Evolutionary conservation across 2,888 invertebrate genomes (phyloP), one percentile per base, ranked within the genome.

Genomic region (Nomada fucata): DNA sequence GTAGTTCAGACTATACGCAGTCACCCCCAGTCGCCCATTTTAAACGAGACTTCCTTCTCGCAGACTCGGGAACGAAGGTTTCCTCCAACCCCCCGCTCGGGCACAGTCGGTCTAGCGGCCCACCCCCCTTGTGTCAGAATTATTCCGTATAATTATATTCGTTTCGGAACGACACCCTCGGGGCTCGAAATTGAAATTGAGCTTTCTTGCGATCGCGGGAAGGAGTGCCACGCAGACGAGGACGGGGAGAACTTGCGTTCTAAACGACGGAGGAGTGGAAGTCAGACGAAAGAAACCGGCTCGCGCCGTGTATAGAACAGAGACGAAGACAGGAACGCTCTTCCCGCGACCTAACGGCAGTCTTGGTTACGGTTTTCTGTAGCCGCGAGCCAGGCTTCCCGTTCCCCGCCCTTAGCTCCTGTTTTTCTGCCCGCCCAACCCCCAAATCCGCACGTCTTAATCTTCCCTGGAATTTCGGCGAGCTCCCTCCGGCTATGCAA

Each of bases 71-170:
- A 76, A 23, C 80, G 73, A 76, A 63, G 68, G 26, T 67, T 59
- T 72, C 26, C 26, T 26, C 26, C 26, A 23, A 23, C 50, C 53
- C 60, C 20, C 65, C 72, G 59, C 42, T 65, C 63, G 44, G 15
- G 10, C 61, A 42, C 42, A 47, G 55, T 44, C 55, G 60, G 4
- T 23, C 69, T 11, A 4, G 11, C 57, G 47, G 52, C 52, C 71
- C 47, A 57, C 50, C 73, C 76, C 71, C 78, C 87, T 81, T 77
- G 89, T 84, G 91, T 92, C 93, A 92, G 92, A 93, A 93, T 93
- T 93, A 93, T 93, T 93, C 91, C 92, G 93, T 93, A 93, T 93
- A 93, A 93, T 93, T 93, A 93, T 93, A 93, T 93, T 93, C 93
- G 92, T 93, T 93, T 92, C 91, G 92, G 91, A 93, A 93, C 93